phyloP scores from a whole-genome alignment of 2,888 invertebrate genomes.

The Cheilosia urbana region DNA sequence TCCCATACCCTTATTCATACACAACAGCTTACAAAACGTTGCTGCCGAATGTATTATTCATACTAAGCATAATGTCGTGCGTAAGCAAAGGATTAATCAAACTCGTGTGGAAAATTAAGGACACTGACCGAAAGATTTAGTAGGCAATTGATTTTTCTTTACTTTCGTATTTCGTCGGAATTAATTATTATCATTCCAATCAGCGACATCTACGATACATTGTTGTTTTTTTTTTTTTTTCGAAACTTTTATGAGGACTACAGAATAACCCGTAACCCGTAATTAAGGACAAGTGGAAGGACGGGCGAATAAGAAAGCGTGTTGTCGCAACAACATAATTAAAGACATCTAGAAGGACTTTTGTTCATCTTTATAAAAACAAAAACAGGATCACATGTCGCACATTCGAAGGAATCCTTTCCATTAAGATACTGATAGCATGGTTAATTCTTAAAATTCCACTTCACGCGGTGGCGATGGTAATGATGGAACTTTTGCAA shows the following conservation, averaged over 20 bases:
- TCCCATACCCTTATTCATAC: not conserved
- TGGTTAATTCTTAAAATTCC: slow-evolving; percentile 58
- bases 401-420: slow-evolving; percentile 20
- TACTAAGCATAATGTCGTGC: slow-evolving; percentile 6
- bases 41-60: slow-evolving; percentile 44
- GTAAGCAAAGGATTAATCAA: slow-evolving; percentile 57
- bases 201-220: not conserved
- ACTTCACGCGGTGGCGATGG: slow-evolving; percentile 24
- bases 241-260: slow-evolving; percentile 34
- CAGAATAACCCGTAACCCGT: slow-evolving; percentile 21
- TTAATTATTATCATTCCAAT: slow-evolving; percentile 47
- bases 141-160: slow-evolving; percentile 24
- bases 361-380: not conserved
- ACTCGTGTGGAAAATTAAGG: slow-evolving; percentile 19
- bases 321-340: slow-evolving; percentile 24
- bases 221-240: slow-evolving; percentile 17
- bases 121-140: slow-evolving; percentile 4
- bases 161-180: slow-evolving; percentile 10
- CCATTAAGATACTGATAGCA: not conserved
- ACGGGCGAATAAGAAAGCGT: not conserved
- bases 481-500: slow-evolving; percentile 53
- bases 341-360: slow-evolving; percentile 30
- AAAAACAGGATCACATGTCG: slow-evolving; percentile 37
- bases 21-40: slow-evolving; percentile 1
- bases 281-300: slow-evolving; percentile 15